A percentile compares a stretch with the other conserved stretches of the same genome.
Conservation (phyloP, 1,140 invertebrate species). For the Drosophila albomicans region DNA sequence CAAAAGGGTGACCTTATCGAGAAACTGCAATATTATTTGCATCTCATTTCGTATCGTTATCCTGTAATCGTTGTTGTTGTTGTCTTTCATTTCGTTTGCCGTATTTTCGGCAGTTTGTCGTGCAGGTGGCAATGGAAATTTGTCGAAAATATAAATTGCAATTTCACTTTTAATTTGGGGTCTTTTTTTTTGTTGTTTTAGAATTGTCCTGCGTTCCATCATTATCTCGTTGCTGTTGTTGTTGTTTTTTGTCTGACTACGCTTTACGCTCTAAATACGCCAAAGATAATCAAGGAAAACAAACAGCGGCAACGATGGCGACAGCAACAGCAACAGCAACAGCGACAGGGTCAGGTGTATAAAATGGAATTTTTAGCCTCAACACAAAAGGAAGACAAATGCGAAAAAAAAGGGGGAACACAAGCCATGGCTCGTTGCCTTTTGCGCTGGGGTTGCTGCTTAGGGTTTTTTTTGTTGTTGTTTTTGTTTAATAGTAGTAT, state of each 20-base stretch:
- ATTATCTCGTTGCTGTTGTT: conserved; percentile 35
- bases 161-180: conserved; percentile 55
- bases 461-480: background rate
- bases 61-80: background rate
- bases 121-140: conserved; percentile 56
- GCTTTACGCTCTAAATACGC: conserved; percentile 85
- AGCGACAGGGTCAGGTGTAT: conserved; percentile 68
- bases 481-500: conserved; percentile 7
- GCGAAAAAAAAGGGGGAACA: conserved; percentile 12
- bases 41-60: conserved; percentile 21
- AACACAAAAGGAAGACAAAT: conserved; percentile 14
- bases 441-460: conserved; percentile 37
- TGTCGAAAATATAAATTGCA: conserved; percentile 59
- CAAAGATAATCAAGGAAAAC: conserved; percentile 84
- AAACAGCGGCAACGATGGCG: conserved; percentile 72
- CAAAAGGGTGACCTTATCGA: background rate
- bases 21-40: conserved; percentile 3
- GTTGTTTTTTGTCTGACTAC: conserved; percentile 76
- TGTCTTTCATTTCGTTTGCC: conserved; percentile 11
- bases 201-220: conserved; percentile 43
- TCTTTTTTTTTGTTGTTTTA: background rate
- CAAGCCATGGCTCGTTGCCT: conserved; percentile 42
- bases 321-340: conserved; percentile 30
- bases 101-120: conserved; percentile 11
- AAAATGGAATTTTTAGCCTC: conserved; percentile 52